These are phyloP conservation scores for Ectemnius continuus DNA, from an alignment of 2,888 invertebrate species.

Conservation along the genomic window DNA sequence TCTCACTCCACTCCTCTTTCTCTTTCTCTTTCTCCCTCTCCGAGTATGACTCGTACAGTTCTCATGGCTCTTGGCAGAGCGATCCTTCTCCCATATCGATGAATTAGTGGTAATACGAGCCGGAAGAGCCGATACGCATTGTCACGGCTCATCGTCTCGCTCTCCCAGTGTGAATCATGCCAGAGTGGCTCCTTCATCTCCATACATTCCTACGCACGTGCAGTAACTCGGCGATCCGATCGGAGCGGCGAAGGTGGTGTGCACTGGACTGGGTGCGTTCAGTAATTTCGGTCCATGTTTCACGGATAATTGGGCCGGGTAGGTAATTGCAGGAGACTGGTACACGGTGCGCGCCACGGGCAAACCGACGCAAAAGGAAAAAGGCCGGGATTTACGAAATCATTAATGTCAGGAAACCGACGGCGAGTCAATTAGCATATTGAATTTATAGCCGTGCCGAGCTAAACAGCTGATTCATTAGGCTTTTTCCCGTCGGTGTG, in stretches of 20 bases:
- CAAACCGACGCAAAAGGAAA: neutral
- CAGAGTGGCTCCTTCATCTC: neutral
- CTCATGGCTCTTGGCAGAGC: neutral
- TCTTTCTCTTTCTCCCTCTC: slow-evolving; percentile 22
- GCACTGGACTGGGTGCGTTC: neutral
- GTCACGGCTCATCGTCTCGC: slow-evolving; percentile 29
- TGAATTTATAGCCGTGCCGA: neutral
- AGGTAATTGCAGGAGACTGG: too few relatives aligned
- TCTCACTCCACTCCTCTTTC: slow-evolving; percentile 39
- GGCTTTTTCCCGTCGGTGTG: neutral
- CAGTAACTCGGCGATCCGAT: neutral
- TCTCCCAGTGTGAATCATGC: slow-evolving; percentile 1
- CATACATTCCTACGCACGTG: neutral
- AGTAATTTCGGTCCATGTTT: neutral
- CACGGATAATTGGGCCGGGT: slow-evolving; percentile 2
- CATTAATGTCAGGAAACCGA: neutral
- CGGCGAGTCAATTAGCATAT: slow-evolving; percentile 1
- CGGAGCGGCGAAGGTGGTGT: neutral
- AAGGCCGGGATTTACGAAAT: neutral
- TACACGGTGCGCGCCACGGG: neutral
- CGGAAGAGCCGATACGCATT: slow-evolving; percentile 49
- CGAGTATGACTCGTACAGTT: neutral
- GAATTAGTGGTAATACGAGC: slow-evolving; percentile 40
- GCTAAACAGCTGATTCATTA: slow-evolving; percentile 9
- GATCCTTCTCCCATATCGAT: slow-evolving; percentile 17